phyloP scores from a whole-genome alignment of 2,888 invertebrate genomes.

The Smittia sp. region DNA sequence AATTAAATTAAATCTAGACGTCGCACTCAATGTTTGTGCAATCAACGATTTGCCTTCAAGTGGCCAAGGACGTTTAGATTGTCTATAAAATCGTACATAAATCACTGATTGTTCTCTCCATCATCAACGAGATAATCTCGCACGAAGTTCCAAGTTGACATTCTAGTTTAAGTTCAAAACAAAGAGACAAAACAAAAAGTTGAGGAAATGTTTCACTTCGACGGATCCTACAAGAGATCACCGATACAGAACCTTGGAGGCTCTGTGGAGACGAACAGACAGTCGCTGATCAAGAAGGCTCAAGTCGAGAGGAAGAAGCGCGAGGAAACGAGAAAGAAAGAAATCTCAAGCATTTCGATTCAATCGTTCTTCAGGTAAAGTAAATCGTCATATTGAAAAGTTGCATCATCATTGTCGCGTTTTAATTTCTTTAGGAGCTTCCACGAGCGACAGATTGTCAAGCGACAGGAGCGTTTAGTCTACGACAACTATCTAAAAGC shows the following conservation, averaged over 20 bases:
- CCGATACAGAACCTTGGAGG: slow-evolving; percentile 90
- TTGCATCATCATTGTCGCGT: slow-evolving; percentile 5
- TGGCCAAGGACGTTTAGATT: too few species aligned
- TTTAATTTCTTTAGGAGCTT: slow-evolving; percentile 61
- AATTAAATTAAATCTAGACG: too few species aligned
- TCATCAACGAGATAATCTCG: too few species aligned
- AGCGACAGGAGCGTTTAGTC: slow-evolving; percentile 62
- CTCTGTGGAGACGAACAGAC: slow-evolving; percentile 67
- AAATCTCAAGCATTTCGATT: slow-evolving; percentile 73
- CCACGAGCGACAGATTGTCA: slow-evolving; percentile 65
- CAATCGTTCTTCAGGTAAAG: slow-evolving; percentile 61
- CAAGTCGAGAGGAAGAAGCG: slow-evolving; percentile 82
- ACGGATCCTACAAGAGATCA: slow-evolving; percentile 82
- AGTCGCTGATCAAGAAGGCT: slow-evolving; percentile 54
- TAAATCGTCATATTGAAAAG: background rate
- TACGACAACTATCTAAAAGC: slow-evolving; percentile 65
- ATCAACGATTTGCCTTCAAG: too few species aligned
- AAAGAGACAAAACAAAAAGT: too few species aligned
- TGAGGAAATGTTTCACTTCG: slow-evolving; percentile 68
- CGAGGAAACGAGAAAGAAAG: slow-evolving; percentile 74
- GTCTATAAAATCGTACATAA: too few species aligned
- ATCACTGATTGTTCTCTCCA: too few species aligned
- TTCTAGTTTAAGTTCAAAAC: too few species aligned
- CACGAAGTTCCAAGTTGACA: too few species aligned
- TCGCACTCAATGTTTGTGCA: too few species aligned